A percentile compares a stretch with the other conserved stretches of the same genome.
These are phyloP conservation scores for Leptodirus hochenwartii DNA, from an alignment of 2,888 invertebrate species.

Conservation along the genomic window DNA sequence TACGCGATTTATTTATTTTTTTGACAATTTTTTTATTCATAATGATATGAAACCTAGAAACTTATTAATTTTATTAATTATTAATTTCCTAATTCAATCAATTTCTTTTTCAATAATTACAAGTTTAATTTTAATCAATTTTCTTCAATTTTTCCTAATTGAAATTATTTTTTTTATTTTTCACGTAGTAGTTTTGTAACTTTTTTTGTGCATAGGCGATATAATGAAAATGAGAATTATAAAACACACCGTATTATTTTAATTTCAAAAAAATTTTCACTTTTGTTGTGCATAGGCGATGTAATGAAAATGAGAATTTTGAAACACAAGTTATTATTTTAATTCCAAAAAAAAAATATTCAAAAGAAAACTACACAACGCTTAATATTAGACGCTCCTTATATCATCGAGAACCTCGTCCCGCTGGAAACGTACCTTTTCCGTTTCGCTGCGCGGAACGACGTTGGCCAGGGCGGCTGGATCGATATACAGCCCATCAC, in stretches of 20 bases:
- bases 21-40: no score
- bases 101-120: no score
- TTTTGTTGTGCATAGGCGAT: constrained; percentile 1
- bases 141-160: no score
- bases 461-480: constrained; percentile 62
- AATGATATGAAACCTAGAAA: no score
- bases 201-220: no score
- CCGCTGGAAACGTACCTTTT: constrained; percentile 67
- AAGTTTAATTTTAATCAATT: no score
- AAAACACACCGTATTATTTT: no score
- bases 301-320: no score
- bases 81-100: no score
- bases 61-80: no score
- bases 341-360: not conserved
- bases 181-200: constrained; percentile 3
- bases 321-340: constrained; percentile 7
- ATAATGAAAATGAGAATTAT: no score
- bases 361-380: not conserved
- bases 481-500: constrained; percentile 41
- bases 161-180: not conserved
- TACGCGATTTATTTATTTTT: no score
- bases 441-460: constrained; percentile 69
- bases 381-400: constrained; percentile 41
- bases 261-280: not conserved
- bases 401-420: constrained; percentile 59